phyloP scores from a whole-genome alignment of 2,888 invertebrate species.

The Drosophila vallismaia region DNA sequence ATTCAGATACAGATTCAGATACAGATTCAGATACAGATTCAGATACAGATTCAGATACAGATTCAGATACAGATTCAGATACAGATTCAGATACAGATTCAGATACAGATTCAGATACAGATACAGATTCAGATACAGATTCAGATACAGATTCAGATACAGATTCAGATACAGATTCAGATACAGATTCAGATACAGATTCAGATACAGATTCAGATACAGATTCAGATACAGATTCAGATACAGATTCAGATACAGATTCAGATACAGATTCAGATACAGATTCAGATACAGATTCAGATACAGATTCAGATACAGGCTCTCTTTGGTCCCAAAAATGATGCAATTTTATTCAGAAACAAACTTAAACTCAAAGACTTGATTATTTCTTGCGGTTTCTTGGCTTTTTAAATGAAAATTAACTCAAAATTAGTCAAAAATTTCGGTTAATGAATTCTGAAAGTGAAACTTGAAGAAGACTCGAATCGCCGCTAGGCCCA shows the following conservation, averaged over 20 bases:
- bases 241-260: constrained; percentile 14
- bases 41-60: constrained; percentile 23
- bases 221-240: constrained; percentile 14
- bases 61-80: constrained; percentile 17
- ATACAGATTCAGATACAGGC: constrained; percentile 19
- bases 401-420: no score
- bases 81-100: constrained; percentile 10
- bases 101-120: constrained; percentile 19
- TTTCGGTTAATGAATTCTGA: constrained; percentile 37
- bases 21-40: constrained; percentile 10
- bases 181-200: constrained; percentile 7
- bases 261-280: constrained; percentile 19
- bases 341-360: constrained; percentile 26
- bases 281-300: constrained; percentile 6
- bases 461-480: constrained; percentile 57
- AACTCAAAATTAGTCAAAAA: no score
- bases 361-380: constrained; percentile 21
- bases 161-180: constrained; percentile 26
- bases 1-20: constrained; percentile 26
- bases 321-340: constrained; percentile 17
- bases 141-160: constrained; percentile 1
- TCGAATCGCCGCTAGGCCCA: constrained; percentile 29
- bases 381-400: constrained; percentile 8
- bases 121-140: no score
- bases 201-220: constrained; percentile 25